Conservation (phyloP, 2,888 invertebrate species). For the Allygus modestus region DNA sequence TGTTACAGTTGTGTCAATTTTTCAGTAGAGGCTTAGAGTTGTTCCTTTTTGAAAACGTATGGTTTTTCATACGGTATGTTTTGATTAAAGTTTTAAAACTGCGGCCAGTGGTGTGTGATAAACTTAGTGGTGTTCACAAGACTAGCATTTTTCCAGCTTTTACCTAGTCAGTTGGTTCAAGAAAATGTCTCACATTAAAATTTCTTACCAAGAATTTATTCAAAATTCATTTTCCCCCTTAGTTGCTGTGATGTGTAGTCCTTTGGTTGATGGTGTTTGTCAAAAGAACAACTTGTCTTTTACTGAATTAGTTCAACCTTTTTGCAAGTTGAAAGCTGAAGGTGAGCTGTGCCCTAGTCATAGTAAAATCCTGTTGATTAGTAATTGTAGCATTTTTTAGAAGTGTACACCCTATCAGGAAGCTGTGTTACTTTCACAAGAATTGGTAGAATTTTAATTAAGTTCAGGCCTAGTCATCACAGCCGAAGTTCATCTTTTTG, state of each 20-base stretch:
- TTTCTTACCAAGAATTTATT: slow-evolving; percentile 90
- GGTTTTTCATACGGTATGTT: background rate
- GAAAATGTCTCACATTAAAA: slow-evolving; percentile 73
- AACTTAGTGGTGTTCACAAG: background rate
- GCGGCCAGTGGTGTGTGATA: background rate
- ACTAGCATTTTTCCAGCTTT: background rate
- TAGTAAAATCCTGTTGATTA: too few relatives aligned
- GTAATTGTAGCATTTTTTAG: too few relatives aligned
- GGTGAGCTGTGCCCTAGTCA: slow-evolving; percentile 75
- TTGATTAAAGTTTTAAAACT: background rate
- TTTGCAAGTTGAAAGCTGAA: slow-evolving; percentile 86
- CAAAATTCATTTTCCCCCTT: slow-evolving; percentile 94
- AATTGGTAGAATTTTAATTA: too few relatives aligned
- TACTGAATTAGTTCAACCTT: slow-evolving; percentile 93
- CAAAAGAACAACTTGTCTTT: slow-evolving; percentile 95
- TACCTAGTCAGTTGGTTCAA: background rate
- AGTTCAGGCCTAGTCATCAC: too few relatives aligned
- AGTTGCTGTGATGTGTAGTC: slow-evolving; percentile 90
- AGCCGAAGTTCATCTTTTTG: too few relatives aligned
- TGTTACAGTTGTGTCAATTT: background rate
- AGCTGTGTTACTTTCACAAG: too few relatives aligned
- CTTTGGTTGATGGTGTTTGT: slow-evolving; percentile 89
- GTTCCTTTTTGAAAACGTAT: background rate
- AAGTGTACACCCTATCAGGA: too few relatives aligned
- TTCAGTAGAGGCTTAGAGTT: background rate